phyloP scores from a whole-genome alignment of 2,797 vertebrate species.

The Oryzias sinensis region DNA sequence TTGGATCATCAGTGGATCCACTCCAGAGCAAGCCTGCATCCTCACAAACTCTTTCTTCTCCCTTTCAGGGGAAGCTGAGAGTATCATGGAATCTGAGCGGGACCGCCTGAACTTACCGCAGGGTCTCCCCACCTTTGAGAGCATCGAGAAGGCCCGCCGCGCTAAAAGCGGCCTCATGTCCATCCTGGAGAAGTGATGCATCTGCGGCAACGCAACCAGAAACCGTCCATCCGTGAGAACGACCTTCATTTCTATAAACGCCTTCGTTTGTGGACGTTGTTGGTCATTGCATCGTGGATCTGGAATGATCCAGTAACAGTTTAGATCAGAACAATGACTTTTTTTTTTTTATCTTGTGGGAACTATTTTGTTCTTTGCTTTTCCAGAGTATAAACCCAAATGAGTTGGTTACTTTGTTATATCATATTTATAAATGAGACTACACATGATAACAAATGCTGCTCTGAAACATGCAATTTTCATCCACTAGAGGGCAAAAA shows the following conservation, averaged over 20 bases:
- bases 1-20: too few relatives aligned
- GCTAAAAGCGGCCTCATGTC: slow-evolving; percentile 74
- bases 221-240: slow-evolving; percentile 9
- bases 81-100: slow-evolving; percentile 77
- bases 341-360: not conserved
- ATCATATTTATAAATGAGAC: too few relatives aligned
- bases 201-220: not conserved
- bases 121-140: slow-evolving; percentile 82
- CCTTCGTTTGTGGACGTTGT: too few relatives aligned
- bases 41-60: slow-evolving; percentile 5
- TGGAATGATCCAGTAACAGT: not conserved
- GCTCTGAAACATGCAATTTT: not conserved
- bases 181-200: slow-evolving; percentile 77
- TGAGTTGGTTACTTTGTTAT: too few relatives aligned
- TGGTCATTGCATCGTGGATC: slow-evolving; percentile 6
- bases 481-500: slow-evolving; percentile 9
- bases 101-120: slow-evolving; percentile 78
- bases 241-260: not conserved
- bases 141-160: slow-evolving; percentile 85
- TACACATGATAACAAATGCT: not conserved
- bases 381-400: too few relatives aligned
- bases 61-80: slow-evolving; percentile 83
- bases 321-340: not conserved
- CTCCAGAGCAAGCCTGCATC: not conserved
- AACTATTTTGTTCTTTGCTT: too few relatives aligned